These are phyloP conservation scores for Thecophora atra DNA, from an alignment of 2,888 invertebrate genomes.

Conservation along the genomic window DNA sequence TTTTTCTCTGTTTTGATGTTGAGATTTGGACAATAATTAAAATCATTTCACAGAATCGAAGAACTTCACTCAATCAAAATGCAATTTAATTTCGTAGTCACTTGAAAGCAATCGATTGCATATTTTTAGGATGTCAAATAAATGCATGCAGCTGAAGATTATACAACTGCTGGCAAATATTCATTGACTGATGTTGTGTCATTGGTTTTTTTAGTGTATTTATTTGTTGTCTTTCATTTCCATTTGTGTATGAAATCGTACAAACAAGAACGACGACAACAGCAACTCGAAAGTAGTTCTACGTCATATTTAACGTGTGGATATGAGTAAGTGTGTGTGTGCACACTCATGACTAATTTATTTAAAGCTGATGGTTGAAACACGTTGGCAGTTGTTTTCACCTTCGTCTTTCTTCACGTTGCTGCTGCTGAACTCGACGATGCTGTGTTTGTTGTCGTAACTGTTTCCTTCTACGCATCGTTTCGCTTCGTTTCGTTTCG, in stretches of 20 bases:
- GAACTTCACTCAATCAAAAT: not conserved
- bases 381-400: not conserved
- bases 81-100: not conserved
- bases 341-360: not conserved
- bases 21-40: too few species aligned
- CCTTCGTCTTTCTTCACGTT: constrained; percentile 17
- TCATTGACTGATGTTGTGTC: too few species aligned
- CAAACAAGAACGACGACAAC: too few species aligned
- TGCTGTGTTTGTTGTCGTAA: constrained; percentile 17
- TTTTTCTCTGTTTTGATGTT: too few species aligned
- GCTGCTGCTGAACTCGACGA: constrained; percentile 24
- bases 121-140: constrained; percentile 12
- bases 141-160: constrained; percentile 20
- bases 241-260: too few species aligned
- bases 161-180: constrained; percentile 26
- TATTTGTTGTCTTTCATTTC: too few species aligned
- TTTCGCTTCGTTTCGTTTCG: too few species aligned
- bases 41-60: too few species aligned
- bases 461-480: too few species aligned
- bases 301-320: constrained; percentile 2
- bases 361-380: constrained; percentile 45
- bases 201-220: too few species aligned
- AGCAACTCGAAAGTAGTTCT: not conserved
- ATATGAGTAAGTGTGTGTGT: not conserved
- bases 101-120: not conserved